Base-by-base conservation (phyloP, 92 coral and sea anemone genomes). In the Epizoanthus stellaris region DNA sequence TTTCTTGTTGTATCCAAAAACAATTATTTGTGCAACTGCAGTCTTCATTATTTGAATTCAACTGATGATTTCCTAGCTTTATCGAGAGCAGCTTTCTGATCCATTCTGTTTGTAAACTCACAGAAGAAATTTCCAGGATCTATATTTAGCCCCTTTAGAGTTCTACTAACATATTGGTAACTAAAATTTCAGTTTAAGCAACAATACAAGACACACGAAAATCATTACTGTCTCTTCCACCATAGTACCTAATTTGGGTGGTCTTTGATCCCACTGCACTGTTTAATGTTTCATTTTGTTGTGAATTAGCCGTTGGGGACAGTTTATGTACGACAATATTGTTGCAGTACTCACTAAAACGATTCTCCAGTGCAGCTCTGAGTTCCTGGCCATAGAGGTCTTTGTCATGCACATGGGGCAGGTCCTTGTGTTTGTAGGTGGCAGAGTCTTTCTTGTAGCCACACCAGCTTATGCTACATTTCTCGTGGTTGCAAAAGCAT, bases 171-270 rank as follows among this genome's bases (percentile, higher is more conserved):
- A 38, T 90, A 63, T 30, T 42, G 45, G 73, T 87, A 74, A 30
- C 93, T 72, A 13, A 79, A 43, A 12, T 91, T 91, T 60, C 25
- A 23, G 73, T 84, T 77, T 89, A 89, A 2, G 89, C 80, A 63
- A 89, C 86, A 20, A 61, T 74, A 77, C 91, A 88, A 6, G 91
- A 87, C 19, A 88, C 88, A 54, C 88, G 77, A 75, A 84, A 88
- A 45, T 88, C 88, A 62, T 88, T 83, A 59, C 85, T 84, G 8
- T 88, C 85, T 39, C 91, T 88, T 0, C 88, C 91, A 7, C 85
- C 85, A 53, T 74, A 88, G 57, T 65, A 68, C 30, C 85, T 8
- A 14, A 85, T 65, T 80, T 92, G 89, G 0, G 84, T 84, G 49
- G 81, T 76, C 63, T 87, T 91, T 13, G 82, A 85, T 34, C 89